phyloP scores from a whole-genome alignment of 2,113 vertebrate genomes.

The Phycodurus eques region DNA sequence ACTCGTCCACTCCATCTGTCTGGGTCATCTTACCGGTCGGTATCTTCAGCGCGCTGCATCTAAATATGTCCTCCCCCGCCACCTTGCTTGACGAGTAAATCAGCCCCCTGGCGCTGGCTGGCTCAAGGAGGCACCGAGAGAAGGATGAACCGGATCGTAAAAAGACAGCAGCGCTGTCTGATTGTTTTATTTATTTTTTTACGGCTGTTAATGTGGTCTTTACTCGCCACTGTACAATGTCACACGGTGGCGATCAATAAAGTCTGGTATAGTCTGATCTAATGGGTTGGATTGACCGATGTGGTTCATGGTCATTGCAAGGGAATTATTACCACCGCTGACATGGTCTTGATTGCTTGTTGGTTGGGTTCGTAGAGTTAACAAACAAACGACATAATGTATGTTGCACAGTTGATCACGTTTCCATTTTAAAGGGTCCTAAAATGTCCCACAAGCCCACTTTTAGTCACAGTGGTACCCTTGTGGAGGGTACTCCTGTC shows the following conservation, averaged over 20 bases:
- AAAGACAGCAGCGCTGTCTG: slow-evolving; percentile 44
- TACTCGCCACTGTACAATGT: slow-evolving; percentile 57
- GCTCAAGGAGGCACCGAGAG: slow-evolving; percentile 53
- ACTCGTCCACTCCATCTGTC: slow-evolving; percentile 60
- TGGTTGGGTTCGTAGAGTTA: neutral
- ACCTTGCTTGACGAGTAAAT: slow-evolving; percentile 66
- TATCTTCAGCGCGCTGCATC: slow-evolving; percentile 46
- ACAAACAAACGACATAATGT: no score
- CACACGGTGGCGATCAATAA: slow-evolving; percentile 46
- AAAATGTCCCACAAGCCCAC: no score
- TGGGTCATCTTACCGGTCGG: slow-evolving; percentile 63
- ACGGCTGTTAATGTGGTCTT: slow-evolving; percentile 60
- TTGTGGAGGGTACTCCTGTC: no score
- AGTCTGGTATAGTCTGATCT: slow-evolving; percentile 38
- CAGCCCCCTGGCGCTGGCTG: slow-evolving; percentile 61
- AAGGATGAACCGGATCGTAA: slow-evolving; percentile 57
- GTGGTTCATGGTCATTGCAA: slow-evolving; percentile 4
- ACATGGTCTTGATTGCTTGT: slow-evolving; percentile 21
- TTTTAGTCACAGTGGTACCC: no score
- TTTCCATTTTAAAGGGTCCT: no score
- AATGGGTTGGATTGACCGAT: slow-evolving; percentile 32
- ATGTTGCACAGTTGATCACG: no score
- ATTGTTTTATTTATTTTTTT: slow-evolving; percentile 41
- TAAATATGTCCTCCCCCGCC: slow-evolving; percentile 63
- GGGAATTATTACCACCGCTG: neutral